Percentiles rank a stretch among this genome's conserved stretches.
Evolutionary conservation across 2,113 vertebrate genomes (phyloP).

Genomic region (Chamaetylas fuelleborni): DNA sequence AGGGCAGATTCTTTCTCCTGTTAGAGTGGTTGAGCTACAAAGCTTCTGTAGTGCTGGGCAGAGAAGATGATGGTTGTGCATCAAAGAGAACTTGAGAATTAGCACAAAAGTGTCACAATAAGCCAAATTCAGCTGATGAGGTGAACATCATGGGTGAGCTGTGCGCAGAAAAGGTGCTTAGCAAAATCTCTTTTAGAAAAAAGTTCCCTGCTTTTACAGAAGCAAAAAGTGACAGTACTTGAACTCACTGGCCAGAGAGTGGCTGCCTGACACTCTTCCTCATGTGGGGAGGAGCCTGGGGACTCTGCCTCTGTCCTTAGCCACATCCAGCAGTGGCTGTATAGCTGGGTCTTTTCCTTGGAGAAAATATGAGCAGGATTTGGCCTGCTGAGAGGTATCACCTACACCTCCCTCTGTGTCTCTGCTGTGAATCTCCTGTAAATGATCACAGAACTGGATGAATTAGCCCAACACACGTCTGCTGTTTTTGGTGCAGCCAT

Average conservation of each 20-base stretch:
- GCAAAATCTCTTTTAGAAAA: background rate
- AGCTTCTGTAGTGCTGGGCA: background rate
- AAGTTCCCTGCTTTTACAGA: background rate
- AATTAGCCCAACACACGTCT: background rate
- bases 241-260: background rate
- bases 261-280: rapidly evolving
- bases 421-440: background rate
- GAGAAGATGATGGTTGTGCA: rapidly evolving
- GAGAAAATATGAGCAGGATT: background rate
- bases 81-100: background rate
- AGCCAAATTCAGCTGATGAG: background rate
- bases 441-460: background rate
- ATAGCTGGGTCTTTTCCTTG: background rate
- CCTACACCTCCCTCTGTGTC: background rate
- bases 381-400: background rate
- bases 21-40: background rate
- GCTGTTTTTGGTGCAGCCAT: background rate
- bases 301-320: background rate
- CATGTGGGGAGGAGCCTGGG: background rate
- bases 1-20: background rate
- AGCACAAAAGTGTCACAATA: rapidly evolving
- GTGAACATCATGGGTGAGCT: background rate
- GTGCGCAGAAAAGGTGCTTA: background rate
- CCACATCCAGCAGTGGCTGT: background rate
- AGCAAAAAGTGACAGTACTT: background rate